Evolutionary conservation across 2,113 vertebrate species (phyloP).

Genomic region (Azemiops feae): DNA sequence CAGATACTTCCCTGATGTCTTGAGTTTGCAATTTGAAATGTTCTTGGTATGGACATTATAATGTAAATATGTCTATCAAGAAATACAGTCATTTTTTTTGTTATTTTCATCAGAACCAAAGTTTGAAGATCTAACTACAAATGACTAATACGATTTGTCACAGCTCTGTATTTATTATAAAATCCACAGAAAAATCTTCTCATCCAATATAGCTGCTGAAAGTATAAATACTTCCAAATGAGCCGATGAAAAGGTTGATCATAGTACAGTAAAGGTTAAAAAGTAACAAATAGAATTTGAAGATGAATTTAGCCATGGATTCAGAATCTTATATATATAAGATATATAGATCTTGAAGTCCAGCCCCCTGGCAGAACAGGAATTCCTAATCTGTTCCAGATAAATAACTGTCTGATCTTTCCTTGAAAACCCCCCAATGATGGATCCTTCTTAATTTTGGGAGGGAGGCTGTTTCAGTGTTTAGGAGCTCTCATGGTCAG

Average conservation of each 20-base stretch:
- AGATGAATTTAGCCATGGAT: background rate
- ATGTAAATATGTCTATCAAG: slow-evolving; percentile 59
- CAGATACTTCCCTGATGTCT: slow-evolving; percentile 41
- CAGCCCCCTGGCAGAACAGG: background rate
- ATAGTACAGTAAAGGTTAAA: no score
- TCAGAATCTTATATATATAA: background rate
- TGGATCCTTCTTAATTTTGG: background rate
- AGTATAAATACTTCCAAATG: background rate
- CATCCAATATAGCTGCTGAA: background rate
- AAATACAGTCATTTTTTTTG: background rate
- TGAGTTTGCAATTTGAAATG: slow-evolving; percentile 47
- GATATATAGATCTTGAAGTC: background rate
- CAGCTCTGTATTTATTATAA: slow-evolving; percentile 17
- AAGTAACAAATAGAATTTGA: background rate
- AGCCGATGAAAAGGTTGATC: background rate
- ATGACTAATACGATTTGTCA: slow-evolving; percentile 33
- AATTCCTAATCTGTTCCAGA: background rate
- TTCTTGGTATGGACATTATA: slow-evolving; percentile 45
- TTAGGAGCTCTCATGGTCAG: background rate
- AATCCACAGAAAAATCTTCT: background rate
- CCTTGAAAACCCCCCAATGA: background rate
- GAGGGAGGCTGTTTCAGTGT: background rate
- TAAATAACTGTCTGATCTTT: background rate
- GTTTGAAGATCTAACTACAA: slow-evolving; percentile 5
- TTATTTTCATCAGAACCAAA: slow-evolving; percentile 38